A percentile compares a stretch with the other conserved stretches of the same genome.
phyloP scores from a whole-genome alignment of 2,888 invertebrate genomes.

The Actias luna region DNA sequence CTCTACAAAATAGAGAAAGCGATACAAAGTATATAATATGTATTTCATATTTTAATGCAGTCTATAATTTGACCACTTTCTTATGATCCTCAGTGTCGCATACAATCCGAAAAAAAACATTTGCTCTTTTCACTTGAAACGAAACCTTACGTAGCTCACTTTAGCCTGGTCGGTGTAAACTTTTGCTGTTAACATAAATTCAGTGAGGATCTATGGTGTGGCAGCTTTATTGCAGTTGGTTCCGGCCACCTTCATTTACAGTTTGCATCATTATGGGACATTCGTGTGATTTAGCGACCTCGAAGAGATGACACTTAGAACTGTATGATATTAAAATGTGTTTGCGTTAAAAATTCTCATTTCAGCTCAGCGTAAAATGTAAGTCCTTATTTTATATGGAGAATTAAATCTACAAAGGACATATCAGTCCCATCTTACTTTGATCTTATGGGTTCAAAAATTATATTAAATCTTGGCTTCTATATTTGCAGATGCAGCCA shows the following conservation, averaged over 20 bases:
- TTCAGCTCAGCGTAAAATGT: too few relatives aligned
- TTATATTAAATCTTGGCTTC: too few relatives aligned
- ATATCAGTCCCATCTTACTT: too few relatives aligned
- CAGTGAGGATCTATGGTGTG: slow-evolving; percentile 26
- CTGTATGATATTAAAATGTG: background rate
- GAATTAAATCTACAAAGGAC: too few relatives aligned
- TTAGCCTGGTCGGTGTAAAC: slow-evolving; percentile 27
- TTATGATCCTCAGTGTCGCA: background rate
- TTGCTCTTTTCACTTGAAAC: background rate
- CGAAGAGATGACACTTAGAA: background rate
- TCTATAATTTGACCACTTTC: background rate
- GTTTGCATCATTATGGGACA: background rate
- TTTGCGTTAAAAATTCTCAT: background rate
- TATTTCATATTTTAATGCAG: background rate
- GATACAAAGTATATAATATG: background rate
- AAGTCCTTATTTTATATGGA: too few relatives aligned
- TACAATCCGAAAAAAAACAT: background rate
- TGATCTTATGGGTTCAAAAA: too few relatives aligned
- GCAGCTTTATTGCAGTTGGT: slow-evolving; percentile 27
- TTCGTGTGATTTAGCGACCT: background rate
- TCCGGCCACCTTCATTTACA: background rate
- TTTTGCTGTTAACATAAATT: slow-evolving; percentile 29
- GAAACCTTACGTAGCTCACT: background rate
- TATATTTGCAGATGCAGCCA: too few relatives aligned
- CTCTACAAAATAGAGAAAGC: too few relatives aligned